phyloP scores from a whole-genome alignment of 2,888 invertebrate species.

The Cecidostiba fungosa region DNA sequence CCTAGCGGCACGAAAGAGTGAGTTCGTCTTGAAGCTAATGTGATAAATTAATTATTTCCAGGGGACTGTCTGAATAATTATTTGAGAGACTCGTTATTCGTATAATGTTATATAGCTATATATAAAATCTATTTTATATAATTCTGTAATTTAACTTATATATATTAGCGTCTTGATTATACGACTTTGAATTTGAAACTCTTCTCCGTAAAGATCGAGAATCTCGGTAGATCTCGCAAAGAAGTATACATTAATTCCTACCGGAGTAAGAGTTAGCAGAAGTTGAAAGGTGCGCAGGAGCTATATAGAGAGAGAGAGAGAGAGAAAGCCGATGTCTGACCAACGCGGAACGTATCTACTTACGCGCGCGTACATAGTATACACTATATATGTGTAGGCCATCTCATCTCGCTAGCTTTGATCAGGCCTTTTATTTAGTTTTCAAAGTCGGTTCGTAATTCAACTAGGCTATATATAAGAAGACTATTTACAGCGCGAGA shows the following conservation, averaged over 20 bases:
- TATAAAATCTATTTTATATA: no score
- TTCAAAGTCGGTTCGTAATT: neutral
- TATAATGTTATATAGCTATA: no score
- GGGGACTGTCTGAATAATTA: no score
- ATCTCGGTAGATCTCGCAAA: neutral
- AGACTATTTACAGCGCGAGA: neutral
- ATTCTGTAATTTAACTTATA: no score
- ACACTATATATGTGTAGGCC: no score
- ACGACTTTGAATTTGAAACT: neutral
- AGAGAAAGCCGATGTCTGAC: neutral
- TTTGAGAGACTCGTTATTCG: no score
- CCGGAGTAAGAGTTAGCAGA: neutral
- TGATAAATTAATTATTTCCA: neutral
- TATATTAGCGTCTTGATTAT: neutral
- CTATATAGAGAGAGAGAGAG: no score
- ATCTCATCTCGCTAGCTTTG: neutral
- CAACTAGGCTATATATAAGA: neutral
- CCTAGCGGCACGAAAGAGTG: slow-evolving; percentile 85
- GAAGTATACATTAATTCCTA: neutral
- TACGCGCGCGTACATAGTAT: neutral
- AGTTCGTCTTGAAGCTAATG: no score
- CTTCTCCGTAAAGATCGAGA: neutral
- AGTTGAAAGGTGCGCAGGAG: neutral
- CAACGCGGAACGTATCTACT: neutral
- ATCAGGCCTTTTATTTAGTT: neutral